Conservation (phyloP, 2,113 vertebrate species). For the Struthio camelus region DNA sequence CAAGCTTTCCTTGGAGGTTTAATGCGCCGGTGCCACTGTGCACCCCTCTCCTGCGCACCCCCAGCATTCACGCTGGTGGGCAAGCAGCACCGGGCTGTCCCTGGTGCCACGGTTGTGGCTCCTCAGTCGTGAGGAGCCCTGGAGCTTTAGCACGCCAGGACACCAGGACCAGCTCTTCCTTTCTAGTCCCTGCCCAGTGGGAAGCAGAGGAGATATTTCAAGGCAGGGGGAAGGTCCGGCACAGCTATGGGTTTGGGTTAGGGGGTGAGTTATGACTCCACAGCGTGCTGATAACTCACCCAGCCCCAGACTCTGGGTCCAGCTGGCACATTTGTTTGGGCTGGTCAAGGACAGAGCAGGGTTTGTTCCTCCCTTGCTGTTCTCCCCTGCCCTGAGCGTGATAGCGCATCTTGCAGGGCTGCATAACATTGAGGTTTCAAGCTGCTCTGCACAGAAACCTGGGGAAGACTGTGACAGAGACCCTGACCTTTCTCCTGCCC, state of each 20-base stretch:
- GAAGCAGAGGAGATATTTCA: background rate
- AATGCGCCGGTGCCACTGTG: background rate
- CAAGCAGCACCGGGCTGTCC: background rate
- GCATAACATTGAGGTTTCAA: rapidly evolving
- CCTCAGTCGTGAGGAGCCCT: background rate
- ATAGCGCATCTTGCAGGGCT: background rate
- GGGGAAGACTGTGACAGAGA: background rate
- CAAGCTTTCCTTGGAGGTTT: background rate
- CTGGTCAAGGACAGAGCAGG: background rate
- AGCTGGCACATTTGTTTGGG: background rate
- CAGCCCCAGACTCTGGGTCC: background rate
- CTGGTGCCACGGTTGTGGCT: background rate
- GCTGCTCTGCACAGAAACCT: background rate
- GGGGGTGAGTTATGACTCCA: background rate
- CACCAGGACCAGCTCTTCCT: background rate
- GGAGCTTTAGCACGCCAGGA: background rate
- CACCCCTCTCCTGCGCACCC: background rate
- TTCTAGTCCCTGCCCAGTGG: background rate
- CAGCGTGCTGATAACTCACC: background rate
- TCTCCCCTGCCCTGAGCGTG: background rate
- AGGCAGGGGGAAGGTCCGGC: background rate
- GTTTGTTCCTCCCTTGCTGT: background rate
- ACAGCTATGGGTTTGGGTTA: background rate
- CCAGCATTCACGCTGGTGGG: background rate
- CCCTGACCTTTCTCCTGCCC: background rate